A percentile compares a stretch with the other conserved stretches of the same genome.
phyloP scores from a whole-genome alignment of 2,888 invertebrate genomes.

The Carterocephalus palaemon region DNA sequence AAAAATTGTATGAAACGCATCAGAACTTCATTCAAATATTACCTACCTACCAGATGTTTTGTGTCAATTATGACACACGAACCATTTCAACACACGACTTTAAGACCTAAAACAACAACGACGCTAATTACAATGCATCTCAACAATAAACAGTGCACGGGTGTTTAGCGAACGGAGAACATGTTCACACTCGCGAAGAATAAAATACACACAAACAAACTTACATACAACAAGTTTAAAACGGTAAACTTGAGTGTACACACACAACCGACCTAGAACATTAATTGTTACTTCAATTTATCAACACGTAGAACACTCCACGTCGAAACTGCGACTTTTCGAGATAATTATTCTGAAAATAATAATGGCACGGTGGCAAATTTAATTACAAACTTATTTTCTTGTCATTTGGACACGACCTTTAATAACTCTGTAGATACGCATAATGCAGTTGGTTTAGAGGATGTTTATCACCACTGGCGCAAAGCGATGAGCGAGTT shows the following conservation, averaged over 20 bases:
- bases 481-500: background rate
- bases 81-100: background rate
- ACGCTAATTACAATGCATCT: conserved; percentile 22
- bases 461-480: background rate
- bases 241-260: conserved; percentile 32
- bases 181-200: conserved; percentile 17
- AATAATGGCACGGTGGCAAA: conserved; percentile 41
- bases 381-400: conserved; percentile 54
- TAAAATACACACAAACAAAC: conserved; percentile 27
- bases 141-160: conserved; percentile 39
- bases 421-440: conserved; percentile 31
- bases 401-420: conserved; percentile 50
- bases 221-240: conserved; percentile 29
- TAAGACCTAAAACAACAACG: conserved; percentile 35
- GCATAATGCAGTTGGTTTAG: conserved; percentile 36
- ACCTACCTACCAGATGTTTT: too few relatives aligned
- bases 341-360: conserved; percentile 46
- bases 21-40: too few relatives aligned
- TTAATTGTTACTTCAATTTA: conserved; percentile 58
- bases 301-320: conserved; percentile 40
- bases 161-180: conserved; percentile 40
- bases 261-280: conserved; percentile 41
- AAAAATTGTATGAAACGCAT: too few relatives aligned
- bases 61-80: conserved; percentile 22
- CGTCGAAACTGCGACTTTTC: conserved; percentile 44